Evolutionary conservation across 2,888 invertebrate genomes (phyloP).

Genomic region (Camptogramma bilineatum): DNA sequence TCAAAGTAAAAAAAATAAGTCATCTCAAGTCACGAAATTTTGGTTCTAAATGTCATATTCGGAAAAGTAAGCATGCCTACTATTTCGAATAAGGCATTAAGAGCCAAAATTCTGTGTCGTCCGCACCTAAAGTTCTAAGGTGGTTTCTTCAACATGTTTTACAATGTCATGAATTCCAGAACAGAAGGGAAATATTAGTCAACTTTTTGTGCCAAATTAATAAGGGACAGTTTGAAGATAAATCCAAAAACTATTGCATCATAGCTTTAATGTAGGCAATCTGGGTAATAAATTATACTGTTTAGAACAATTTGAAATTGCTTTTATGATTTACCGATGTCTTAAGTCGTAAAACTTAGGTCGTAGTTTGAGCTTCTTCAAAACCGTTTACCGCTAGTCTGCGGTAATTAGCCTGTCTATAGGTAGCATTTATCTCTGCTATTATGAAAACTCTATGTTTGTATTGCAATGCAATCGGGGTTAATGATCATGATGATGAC

Average conservation of each 20-base stretch:
- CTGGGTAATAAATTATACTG: conserved; percentile 7
- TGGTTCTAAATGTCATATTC: no score
- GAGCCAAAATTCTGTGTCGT: not conserved
- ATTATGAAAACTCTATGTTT: conserved; percentile 19
- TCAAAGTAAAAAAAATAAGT: no score
- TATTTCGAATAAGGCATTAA: no score
- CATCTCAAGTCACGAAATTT: no score
- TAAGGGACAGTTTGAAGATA: not conserved
- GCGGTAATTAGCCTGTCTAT: conserved; percentile 10
- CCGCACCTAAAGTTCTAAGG: not conserved
- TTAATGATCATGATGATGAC: conserved; percentile 36
- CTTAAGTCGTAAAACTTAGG: conserved; percentile 2
- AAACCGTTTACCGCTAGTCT: not conserved
- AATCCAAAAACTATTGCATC: not conserved
- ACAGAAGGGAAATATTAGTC: not conserved
- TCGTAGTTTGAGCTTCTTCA: conserved; percentile 8
- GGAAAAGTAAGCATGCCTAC: no score
- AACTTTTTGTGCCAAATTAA: not conserved
- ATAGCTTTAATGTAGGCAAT: not conserved
- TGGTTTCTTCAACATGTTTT: not conserved
- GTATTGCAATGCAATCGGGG: conserved; percentile 30
- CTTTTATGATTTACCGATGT: conserved; percentile 20
- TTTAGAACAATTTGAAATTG: conserved; percentile 22
- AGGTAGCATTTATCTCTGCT: conserved; percentile 13
- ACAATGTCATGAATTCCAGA: no score